phyloP scores from a whole-genome alignment of 2,113 vertebrate genomes.

The Tenrec ecaudatus region DNA sequence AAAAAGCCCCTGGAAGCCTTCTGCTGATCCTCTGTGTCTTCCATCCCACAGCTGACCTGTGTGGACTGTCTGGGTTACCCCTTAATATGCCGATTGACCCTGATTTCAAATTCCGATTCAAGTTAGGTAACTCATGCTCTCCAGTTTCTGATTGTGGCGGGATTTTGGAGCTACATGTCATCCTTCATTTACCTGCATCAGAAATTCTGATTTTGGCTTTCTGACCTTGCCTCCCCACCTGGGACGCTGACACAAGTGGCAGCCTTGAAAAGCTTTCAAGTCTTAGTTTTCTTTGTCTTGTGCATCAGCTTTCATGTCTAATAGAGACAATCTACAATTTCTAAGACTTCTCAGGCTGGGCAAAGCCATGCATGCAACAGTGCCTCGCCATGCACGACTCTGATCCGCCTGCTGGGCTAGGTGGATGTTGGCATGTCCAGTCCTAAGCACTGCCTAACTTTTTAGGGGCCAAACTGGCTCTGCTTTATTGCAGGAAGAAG shows the following conservation, averaged over 20 bases:
- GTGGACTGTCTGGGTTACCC: background rate
- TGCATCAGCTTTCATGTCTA: background rate
- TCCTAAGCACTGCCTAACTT: background rate
- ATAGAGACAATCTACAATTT: background rate
- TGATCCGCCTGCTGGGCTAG: background rate
- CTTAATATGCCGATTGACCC: slow-evolving; percentile 41
- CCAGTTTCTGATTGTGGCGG: slow-evolving; percentile 38
- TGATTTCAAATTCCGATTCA: slow-evolving; percentile 58
- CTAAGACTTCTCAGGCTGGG: background rate
- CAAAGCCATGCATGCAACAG: background rate
- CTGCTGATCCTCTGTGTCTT: background rate
- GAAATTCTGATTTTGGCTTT: slow-evolving; percentile 38
- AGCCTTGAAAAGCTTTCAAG: background rate
- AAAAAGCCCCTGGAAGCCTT: background rate
- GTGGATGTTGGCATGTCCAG: background rate
- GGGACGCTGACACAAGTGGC: slow-evolving; percentile 30
- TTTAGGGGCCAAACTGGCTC: background rate
- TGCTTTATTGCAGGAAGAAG: background rate
- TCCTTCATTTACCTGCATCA: slow-evolving; percentile 35
- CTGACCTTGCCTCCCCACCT: slow-evolving; percentile 29
- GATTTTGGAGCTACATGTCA: slow-evolving; percentile 43
- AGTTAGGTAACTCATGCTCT: slow-evolving; percentile 23
- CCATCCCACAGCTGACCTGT: background rate
- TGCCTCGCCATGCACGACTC: background rate
- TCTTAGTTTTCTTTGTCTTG: background rate